A percentile compares a stretch with the other conserved stretches of the same genome.
phyloP scores from a whole-genome alignment of 2,797 vertebrate genomes.

The Semaprochilodus insignis region DNA sequence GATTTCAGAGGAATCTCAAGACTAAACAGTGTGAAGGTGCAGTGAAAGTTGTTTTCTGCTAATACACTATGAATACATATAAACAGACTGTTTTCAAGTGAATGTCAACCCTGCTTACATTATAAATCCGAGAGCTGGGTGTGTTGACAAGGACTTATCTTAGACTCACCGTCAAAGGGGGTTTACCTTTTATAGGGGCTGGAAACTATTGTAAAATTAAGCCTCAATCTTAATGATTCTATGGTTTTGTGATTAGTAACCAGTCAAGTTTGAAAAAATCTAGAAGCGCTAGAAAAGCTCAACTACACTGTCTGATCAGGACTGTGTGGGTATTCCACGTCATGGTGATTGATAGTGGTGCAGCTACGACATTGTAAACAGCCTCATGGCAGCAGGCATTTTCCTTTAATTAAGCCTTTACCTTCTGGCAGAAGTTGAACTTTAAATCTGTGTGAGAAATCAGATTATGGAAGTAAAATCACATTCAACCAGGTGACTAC shows the following conservation, averaged over 20 bases:
- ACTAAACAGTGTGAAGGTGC: conserved; percentile 95
- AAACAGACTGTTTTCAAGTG: background rate
- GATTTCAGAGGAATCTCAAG: conserved; percentile 92
- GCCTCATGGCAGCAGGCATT: background rate
- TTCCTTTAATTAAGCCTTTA: background rate
- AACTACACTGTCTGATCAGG: background rate
- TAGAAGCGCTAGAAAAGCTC: background rate
- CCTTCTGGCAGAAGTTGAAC: background rate
- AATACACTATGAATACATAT: background rate
- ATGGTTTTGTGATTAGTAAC: too few species aligned
- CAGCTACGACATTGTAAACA: background rate
- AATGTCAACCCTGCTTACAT: background rate
- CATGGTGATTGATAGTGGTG: background rate
- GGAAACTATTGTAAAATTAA: background rate
- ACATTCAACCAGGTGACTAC: too few species aligned
- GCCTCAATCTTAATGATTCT: too few species aligned
- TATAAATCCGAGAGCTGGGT: background rate
- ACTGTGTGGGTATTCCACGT: background rate
- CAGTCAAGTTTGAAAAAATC: too few species aligned
- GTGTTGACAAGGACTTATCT: background rate
- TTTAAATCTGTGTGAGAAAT: too few species aligned
- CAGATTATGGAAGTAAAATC: too few species aligned
- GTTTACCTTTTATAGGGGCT: background rate
- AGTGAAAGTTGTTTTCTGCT: conserved; percentile 8
- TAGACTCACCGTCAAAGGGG: background rate